Conservation (phyloP, 1,140 invertebrate species). For the Anastrepha ludens region DNA sequence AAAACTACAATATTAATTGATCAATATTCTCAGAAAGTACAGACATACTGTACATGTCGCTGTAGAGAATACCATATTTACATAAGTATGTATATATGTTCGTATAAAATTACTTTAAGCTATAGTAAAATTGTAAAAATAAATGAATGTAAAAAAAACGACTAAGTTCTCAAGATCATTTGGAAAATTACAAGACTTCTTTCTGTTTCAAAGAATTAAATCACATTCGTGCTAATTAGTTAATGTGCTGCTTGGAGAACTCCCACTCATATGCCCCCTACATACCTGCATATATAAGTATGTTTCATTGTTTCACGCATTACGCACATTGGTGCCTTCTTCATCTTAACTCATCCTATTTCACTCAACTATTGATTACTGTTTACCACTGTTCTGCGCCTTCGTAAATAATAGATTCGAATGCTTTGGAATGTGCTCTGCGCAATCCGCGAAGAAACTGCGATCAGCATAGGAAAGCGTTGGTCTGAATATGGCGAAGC, state of each 20-base stretch:
- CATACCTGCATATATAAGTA: conserved; percentile 23
- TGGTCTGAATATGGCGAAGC: background rate
- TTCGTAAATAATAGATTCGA: conserved; percentile 1
- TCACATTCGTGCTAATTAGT: conserved; percentile 58
- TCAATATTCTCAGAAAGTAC: background rate
- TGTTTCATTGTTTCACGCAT: background rate
- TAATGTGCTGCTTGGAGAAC: conserved; percentile 44
- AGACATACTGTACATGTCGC: background rate
- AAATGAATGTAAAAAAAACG: conserved; percentile 65
- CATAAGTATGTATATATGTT: background rate
- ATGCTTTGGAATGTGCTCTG: conserved; percentile 37
- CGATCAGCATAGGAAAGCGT: conserved; percentile 21
- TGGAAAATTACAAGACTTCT: conserved; percentile 66
- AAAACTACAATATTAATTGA: conserved; percentile 22
- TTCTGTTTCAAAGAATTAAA: conserved; percentile 55
- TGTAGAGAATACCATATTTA: background rate
- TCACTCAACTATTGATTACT: background rate
- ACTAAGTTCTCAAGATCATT: conserved; percentile 74
- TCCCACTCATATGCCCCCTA: conserved; percentile 6
- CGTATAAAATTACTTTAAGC: conserved; percentile 48
- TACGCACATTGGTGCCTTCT: background rate
- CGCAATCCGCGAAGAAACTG: background rate
- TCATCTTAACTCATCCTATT: too few relatives aligned
- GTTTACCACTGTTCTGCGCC: conserved; percentile 7
- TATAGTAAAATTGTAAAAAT: conserved; percentile 55